These are phyloP conservation scores for Sylvia borin DNA, from an alignment of 2,797 vertebrate genomes.

Conservation along the genomic window DNA sequence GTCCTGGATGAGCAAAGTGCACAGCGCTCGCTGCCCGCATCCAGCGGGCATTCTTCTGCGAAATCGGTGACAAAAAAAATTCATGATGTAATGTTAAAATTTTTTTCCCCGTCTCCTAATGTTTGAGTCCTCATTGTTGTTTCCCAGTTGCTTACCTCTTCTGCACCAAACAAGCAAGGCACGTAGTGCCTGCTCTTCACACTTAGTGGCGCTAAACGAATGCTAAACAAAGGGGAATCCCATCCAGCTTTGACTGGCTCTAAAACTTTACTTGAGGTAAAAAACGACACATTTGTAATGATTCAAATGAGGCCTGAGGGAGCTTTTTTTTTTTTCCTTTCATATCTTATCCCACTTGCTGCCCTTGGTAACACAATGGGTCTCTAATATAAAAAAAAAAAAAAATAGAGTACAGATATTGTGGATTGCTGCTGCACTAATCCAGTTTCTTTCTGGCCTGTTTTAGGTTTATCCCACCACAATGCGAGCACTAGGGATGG, in stretches of 20 bases:
- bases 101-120: not conserved
- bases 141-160: not conserved
- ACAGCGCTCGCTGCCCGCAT: not conserved
- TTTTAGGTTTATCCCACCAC: slow-evolving; percentile 91
- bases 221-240: not conserved
- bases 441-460: not conserved
- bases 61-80: not conserved
- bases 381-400: not conserved
- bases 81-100: too few relatives aligned
- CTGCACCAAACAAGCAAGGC: not conserved
- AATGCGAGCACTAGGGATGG: slow-evolving; percentile 90
- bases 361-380: not conserved
- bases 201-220: not conserved
- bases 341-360: not conserved
- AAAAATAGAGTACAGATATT: not conserved
- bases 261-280: not conserved
- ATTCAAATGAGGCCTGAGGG: not conserved
- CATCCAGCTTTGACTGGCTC: not conserved
- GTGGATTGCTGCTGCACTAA: not conserved
- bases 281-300: not conserved
- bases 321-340: not conserved
- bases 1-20: not conserved
- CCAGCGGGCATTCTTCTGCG: not conserved
- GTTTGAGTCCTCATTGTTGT: not conserved
- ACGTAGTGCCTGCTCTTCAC: not conserved